Conservation (phyloP, 2,113 vertebrate genomes). For the Alectura lathami region DNA sequence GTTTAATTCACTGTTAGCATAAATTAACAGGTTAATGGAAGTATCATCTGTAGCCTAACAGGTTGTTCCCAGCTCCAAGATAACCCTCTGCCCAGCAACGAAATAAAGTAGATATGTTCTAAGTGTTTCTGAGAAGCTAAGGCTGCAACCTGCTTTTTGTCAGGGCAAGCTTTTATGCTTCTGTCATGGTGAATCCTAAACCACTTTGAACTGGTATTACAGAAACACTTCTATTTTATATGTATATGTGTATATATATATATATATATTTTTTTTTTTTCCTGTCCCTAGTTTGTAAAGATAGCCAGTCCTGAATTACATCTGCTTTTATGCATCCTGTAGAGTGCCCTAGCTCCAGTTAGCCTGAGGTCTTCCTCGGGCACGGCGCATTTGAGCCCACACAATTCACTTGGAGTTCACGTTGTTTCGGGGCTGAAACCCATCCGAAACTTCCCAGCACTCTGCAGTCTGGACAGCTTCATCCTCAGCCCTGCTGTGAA, state of each 20-base stretch:
- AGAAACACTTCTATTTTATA: neutral
- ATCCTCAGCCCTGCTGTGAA: neutral
- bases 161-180: neutral
- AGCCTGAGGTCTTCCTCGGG: accelerated
- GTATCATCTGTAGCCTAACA: neutral
- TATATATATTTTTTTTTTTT: neutral
- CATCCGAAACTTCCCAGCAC: neutral
- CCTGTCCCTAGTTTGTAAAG: neutral
- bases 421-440: neutral
- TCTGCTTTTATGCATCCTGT: neutral
- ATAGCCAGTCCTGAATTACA: neutral
- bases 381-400: neutral
- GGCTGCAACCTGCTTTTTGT: neutral
- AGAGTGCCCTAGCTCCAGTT: neutral
- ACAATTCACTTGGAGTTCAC: neutral
- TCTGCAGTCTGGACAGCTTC: neutral
- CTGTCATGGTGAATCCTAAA: neutral
- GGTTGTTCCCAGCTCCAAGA: neutral
- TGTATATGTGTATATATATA: no score
- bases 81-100: neutral
- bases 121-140: neutral
- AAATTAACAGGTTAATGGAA: neutral
- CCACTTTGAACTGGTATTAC: neutral
- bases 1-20: neutral
- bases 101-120: neutral